Base-by-base conservation (phyloP, 2,888 invertebrate species). In the Lepidochitona cinerea region DNA sequence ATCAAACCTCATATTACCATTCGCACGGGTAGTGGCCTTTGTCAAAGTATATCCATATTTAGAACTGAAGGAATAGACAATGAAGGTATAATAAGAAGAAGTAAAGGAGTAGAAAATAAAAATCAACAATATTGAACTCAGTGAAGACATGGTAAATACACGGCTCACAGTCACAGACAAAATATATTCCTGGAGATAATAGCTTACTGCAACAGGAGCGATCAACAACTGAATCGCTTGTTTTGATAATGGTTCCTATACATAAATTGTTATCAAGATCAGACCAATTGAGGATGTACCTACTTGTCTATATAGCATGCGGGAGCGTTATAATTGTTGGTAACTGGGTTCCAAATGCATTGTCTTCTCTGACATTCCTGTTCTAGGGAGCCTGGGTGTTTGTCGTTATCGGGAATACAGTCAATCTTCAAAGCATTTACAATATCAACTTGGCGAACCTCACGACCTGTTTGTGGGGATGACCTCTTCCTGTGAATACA, bases 231-330 rank as follows among this genome's bases (percentile, higher is more conserved):
- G n/a, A n/a, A n/a, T n/a, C n/a, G n/a, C n/a, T n/a, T n/a, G n/a
- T n/a, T n/a, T n/a, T n/a, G n/a, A n/a, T n/a, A n/a, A n/a, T n/a
- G n/a, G n/a, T n/a, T n/a, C n/a, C n/a, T n/a, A n/a, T n/a, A n/a
- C n/a, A n/a, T n/a, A n/a, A n/a, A n/a, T n/a, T n/a, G n/a, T n/a
- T n/a, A n/a, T n/a, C n/a, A n/a, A n/a, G n/a, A n/a, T n/a, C n/a
- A n/a, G n/a, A n/a, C n/a, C n/a, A n/a, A n/a, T n/a, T n/a, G n/a
- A n/a, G n/a, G n/a, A n/a, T n/a, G n/a, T n/a, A n/a, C 70, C 12
- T 72, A 79, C 79, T 70, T 80, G 71, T 81, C 70, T 33, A 82
- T 72, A 53, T 75, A 77, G 68, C 83, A 83, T n/a, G 70, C 71
- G n/a, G 83, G 81, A 33, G 80, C 69, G 32, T 72, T 74, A 29